Base-by-base conservation (phyloP, 1,140 invertebrate species). In the Achatina immaculata region DNA sequence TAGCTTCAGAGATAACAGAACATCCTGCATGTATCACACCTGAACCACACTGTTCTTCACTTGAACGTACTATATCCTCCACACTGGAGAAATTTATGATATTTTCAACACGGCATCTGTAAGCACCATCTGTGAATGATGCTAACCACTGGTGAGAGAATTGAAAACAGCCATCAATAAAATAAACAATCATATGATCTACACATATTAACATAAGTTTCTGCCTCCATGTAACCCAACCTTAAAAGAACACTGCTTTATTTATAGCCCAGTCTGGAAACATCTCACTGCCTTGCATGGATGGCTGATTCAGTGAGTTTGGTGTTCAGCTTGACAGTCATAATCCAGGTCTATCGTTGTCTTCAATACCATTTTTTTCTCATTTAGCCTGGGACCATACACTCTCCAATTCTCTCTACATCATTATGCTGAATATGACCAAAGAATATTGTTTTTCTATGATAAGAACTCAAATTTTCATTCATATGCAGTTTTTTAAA, bases 51-150 rank as follows among this genome's bases (percentile, higher is more conserved):
- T 24, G 38, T 4, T 36, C 16, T 19, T 36, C 28, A 36, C 3
- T 19, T 4, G 42, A 38, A 36, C 21, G 28, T 31, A 31, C 40
- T 38, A 51, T 36, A 43, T 58, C 48, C 34, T 4, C 21, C 3
- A 76, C 4, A 28, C 62, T 66, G 40, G 31, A 36, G 3, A 76
- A 31, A 19, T 31, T 45, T 4, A 24, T 14, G 6, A 36, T 36
- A 68, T 78, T 78, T 68, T 78, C 76, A 3, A 78, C 38, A 78
- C 31, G 62, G 31, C 36, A 78, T 24, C 9, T 31, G 42, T 28
- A 6, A 34, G 76, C 36, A 2, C 2, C 43, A n/a, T 34, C n/a
- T 16, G 68, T 68, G 42, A 43, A 78, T 16, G 58, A 34, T 21
- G 31, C 6, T 38, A 78, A 66, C 51, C 40, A 40, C 55, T 78